phyloP scores from a whole-genome alignment of 2,888 invertebrate genomes.

The Megamerina dolium region DNA sequence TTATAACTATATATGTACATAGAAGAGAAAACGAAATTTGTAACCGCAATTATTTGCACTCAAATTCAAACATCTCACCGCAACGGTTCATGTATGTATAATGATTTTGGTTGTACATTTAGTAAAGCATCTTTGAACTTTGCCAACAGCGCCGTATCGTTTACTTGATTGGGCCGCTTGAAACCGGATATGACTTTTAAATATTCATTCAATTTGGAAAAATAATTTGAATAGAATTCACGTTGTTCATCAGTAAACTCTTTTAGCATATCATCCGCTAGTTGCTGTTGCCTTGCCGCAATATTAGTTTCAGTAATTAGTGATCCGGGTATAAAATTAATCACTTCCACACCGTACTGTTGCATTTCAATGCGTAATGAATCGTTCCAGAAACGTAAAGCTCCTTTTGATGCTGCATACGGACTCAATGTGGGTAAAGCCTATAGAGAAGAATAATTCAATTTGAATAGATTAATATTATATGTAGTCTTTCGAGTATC shows the following conservation, averaged over 20 bases:
- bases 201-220: slow-evolving; percentile 58
- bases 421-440: slow-evolving; percentile 64
- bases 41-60: neutral
- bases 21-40: neutral
- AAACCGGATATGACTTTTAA: slow-evolving; percentile 50
- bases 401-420: slow-evolving; percentile 80
- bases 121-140: slow-evolving; percentile 60
- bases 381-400: slow-evolving; percentile 65
- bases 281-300: slow-evolving; percentile 56
- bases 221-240: slow-evolving; percentile 61
- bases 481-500: neutral
- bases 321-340: slow-evolving; percentile 74
- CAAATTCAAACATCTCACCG: slow-evolving; percentile 53
- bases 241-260: slow-evolving; percentile 59
- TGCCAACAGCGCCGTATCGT: slow-evolving; percentile 53
- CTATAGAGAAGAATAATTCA: slow-evolving; percentile 16
- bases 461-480: neutral
- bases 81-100: slow-evolving; percentile 66
- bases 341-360: slow-evolving; percentile 64
- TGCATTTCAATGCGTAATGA: slow-evolving; percentile 67
- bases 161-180: slow-evolving; percentile 53
- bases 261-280: slow-evolving; percentile 61
- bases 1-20: slow-evolving; percentile 49
- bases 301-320: slow-evolving; percentile 66
- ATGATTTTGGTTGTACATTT: slow-evolving; percentile 54